A percentile compares a stretch with the other conserved stretches of the same genome.
These are phyloP conservation scores for Mythimna albipuncta DNA, from an alignment of 2,888 invertebrate species.

Conservation along the genomic window DNA sequence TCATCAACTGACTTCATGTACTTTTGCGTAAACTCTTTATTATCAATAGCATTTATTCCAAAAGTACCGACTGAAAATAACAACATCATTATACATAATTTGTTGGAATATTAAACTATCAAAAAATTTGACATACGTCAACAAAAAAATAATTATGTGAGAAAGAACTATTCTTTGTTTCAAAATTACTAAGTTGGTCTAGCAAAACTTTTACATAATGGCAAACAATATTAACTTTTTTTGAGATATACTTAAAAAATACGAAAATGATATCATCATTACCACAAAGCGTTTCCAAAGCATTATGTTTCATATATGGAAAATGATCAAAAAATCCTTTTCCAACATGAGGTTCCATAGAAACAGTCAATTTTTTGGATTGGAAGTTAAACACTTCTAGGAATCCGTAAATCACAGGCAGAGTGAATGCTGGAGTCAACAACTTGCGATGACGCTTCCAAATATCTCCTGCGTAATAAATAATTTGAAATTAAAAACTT, in stretches of 20 bases:
- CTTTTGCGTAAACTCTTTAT: slow-evolving; percentile 4
- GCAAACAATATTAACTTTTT: neutral
- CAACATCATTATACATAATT: neutral
- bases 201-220: neutral
- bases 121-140: neutral
- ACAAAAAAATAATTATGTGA: neutral
- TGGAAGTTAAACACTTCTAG: slow-evolving; percentile 30
- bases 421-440: slow-evolving; percentile 25
- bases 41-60: slow-evolving; percentile 17
- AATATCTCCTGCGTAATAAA: slow-evolving; percentile 18
- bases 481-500: neutral
- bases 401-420: slow-evolving; percentile 30
- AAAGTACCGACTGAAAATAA: slow-evolving; percentile 23
- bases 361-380: slow-evolving; percentile 16
- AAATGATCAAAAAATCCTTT: slow-evolving; percentile 18
- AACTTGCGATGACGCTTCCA: slow-evolving; percentile 42
- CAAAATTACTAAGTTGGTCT: neutral
- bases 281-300: slow-evolving; percentile 38
- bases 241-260: neutral
- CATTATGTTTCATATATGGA: slow-evolving; percentile 8
- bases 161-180: neutral
- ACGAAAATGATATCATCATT: neutral
- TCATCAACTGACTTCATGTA: slow-evolving; percentile 19
- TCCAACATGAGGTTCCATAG: slow-evolving; percentile 12
- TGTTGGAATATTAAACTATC: neutral